Evolutionary conservation across 2,113 vertebrate genomes (phyloP).

Genomic region (Microcebus griseorufus): DNA sequence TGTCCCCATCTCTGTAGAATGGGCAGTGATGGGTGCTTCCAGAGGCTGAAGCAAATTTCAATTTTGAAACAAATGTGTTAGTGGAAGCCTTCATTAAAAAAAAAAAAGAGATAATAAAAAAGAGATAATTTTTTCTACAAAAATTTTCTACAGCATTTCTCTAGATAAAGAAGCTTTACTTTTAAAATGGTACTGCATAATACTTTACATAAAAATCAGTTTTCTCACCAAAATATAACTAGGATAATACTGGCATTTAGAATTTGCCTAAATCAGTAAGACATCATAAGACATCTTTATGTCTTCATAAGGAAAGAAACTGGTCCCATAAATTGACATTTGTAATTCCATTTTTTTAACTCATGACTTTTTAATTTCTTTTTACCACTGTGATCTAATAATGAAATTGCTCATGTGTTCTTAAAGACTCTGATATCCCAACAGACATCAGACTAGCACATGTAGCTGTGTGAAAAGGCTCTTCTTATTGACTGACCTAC

Average conservation of each 20-base stretch:
- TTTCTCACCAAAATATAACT: background rate
- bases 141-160: background rate
- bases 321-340: background rate
- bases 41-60: background rate
- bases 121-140: background rate
- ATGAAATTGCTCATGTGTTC: background rate
- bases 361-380: background rate
- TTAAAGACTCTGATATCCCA: background rate
- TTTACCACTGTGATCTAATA: background rate
- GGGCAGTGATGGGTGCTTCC: too few relatives aligned
- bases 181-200: background rate
- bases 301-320: background rate
- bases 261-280: background rate
- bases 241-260: background rate
- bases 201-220: background rate
- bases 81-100: background rate
- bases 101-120: background rate
- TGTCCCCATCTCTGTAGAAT: background rate
- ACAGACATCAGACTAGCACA: background rate
- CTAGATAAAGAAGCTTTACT: background rate
- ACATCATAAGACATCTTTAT: too few relatives aligned
- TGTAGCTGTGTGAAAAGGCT: conserved; percentile 8
- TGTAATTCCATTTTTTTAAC: background rate
- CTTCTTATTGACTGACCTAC: background rate
- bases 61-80: background rate